Conservation (phyloP, 2,113 vertebrate genomes). For the Ptilorrhoa leucosticta region DNA sequence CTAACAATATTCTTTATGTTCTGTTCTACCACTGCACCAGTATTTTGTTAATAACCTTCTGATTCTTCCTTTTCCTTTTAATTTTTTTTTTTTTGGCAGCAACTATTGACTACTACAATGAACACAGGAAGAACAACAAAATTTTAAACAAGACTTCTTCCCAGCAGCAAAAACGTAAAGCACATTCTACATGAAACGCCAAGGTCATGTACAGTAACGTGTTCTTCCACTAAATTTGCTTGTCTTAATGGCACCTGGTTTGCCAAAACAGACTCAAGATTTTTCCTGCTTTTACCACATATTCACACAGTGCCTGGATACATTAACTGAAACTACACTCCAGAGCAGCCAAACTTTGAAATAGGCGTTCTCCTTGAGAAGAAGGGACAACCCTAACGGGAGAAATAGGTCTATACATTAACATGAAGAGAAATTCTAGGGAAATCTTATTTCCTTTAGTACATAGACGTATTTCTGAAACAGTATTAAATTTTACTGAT, state of each 20-base stretch:
- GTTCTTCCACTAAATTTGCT: background rate
- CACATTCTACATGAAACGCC: background rate
- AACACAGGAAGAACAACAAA: background rate
- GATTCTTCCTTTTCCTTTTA: background rate
- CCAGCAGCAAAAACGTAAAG: background rate
- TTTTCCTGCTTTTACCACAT: background rate
- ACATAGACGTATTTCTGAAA: background rate
- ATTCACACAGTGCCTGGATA: background rate
- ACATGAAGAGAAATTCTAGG: background rate
- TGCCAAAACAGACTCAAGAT: background rate
- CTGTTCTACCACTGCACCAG: background rate
- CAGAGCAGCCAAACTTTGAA: background rate
- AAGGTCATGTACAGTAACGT: background rate
- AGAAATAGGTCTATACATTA: background rate
- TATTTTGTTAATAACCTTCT: background rate
- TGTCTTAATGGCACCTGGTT: background rate
- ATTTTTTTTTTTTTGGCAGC: background rate
- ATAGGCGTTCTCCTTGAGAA: background rate
- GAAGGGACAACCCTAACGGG: background rate
- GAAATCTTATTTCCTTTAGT: background rate
- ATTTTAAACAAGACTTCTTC: background rate
- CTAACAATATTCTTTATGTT: background rate
- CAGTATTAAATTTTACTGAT: background rate
- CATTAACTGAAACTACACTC: background rate
- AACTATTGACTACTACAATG: background rate